Conservation (phyloP, 2,797 vertebrate genomes). For the Pseudocheirus occidentalis region DNA sequence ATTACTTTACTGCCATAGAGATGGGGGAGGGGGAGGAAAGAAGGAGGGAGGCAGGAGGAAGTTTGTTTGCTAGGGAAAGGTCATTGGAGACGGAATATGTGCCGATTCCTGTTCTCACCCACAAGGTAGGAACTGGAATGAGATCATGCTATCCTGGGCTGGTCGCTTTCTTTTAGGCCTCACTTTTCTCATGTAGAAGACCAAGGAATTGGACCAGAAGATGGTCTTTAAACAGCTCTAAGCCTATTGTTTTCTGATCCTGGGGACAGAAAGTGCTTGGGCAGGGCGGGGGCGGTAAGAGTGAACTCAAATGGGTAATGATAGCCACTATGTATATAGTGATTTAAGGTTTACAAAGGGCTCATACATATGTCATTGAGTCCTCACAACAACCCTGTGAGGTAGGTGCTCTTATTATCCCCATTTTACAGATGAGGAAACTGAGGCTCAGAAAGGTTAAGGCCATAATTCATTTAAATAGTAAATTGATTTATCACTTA, state of each 20-base stretch:
- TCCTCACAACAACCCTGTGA: neutral
- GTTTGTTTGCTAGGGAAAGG: constrained; percentile 40
- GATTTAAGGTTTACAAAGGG: neutral
- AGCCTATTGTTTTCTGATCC: neutral
- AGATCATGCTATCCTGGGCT: neutral
- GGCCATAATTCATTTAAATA: constrained; percentile 24
- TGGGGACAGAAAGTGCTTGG: neutral
- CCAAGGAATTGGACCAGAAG: neutral
- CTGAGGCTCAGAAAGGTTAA: constrained; percentile 49
- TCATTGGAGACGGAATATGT: neutral
- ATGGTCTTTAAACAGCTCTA: neutral
- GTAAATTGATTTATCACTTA: constrained; percentile 47
- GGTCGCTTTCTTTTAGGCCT: neutral
- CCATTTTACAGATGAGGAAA: constrained; percentile 69
- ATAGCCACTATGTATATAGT: neutral
- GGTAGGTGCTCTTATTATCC: constrained; percentile 53
- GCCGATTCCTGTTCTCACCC: neutral
- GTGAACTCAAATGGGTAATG: neutral
- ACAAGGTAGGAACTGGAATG: neutral
- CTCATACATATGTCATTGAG: neutral
- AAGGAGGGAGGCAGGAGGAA: constrained; percentile 34
- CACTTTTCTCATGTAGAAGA: neutral
- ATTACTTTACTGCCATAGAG: constrained; percentile 30
- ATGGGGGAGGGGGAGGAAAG: constrained; percentile 8
- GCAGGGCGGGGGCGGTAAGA: accelerated